Evolutionary conservation across 1,140 invertebrate genomes (phyloP).

Genomic region (Bombus impatiens): DNA sequence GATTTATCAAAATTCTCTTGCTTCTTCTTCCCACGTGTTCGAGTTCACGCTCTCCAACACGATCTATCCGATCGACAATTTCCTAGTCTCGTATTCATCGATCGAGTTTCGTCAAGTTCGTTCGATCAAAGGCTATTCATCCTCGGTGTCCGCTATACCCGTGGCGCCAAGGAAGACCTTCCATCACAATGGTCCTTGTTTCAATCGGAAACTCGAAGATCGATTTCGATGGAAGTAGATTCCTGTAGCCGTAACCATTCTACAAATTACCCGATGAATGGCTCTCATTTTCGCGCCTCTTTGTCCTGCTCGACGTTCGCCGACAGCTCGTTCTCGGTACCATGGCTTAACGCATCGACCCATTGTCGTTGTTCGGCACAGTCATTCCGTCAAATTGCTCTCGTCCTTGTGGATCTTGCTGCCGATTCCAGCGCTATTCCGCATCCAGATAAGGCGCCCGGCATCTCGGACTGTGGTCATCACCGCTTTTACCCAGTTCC

Average conservation of each 20-base stretch:
- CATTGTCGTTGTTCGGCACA: conserved; percentile 54
- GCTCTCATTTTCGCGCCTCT: conserved; percentile 24
- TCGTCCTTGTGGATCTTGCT: conserved; percentile 5
- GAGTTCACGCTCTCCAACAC: conserved; percentile 57
- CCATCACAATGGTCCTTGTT: conserved; percentile 18
- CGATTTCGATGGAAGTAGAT: neutral
- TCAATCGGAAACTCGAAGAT: neutral
- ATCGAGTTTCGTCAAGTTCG: neutral
- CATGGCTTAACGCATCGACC: neutral
- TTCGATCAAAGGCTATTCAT: neutral
- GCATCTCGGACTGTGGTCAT: neutral
- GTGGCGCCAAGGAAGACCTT: neutral
- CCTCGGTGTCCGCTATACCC: too few species aligned
- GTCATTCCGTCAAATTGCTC: conserved; percentile 60
- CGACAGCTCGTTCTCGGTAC: conserved; percentile 18
- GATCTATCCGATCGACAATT: conserved; percentile 42
- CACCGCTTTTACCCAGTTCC: neutral
- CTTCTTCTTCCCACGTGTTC: conserved; percentile 53
- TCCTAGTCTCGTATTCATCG: conserved; percentile 11
- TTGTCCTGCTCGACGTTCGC: neutral
- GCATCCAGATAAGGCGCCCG: conserved; percentile 22
- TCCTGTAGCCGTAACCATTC: neutral
- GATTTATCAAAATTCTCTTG: conserved; percentile 35
- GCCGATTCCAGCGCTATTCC: conserved; percentile 21
- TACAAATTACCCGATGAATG: conserved; percentile 35